phyloP scores from a whole-genome alignment of 2,113 vertebrate genomes.

The Irena cyanogastra region DNA sequence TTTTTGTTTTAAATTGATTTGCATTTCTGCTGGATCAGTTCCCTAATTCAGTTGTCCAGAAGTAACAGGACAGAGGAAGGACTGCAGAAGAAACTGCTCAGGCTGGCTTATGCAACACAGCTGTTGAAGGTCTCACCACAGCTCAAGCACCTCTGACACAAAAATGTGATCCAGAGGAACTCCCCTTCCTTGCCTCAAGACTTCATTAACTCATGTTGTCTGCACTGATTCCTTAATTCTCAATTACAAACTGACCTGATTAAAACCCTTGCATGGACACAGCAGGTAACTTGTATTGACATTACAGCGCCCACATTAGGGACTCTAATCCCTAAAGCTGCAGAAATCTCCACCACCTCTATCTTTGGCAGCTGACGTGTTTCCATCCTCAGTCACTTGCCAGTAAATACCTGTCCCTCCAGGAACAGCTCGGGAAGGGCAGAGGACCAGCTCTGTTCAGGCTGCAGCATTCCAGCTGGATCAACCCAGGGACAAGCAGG shows the following conservation, averaged over 20 bases:
- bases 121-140: not conserved
- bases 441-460: not conserved
- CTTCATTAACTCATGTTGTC: not conserved
- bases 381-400: not conserved
- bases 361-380: not conserved
- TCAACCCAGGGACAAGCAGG: not conserved
- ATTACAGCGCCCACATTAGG: not conserved
- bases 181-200: not conserved
- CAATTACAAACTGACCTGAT: not conserved
- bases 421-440: not conserved
- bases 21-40: not conserved
- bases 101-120: not conserved
- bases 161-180: not conserved
- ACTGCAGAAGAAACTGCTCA: not conserved
- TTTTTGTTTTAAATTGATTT: not conserved
- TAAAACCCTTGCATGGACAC: not conserved
- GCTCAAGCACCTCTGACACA: not conserved
- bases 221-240: not conserved
- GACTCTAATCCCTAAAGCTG: slow-evolving; percentile 22
- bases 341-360: not conserved
- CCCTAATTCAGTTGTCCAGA: not conserved
- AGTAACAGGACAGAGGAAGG: not conserved
- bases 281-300: not conserved
- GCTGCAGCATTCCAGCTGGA: not conserved
- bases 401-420: not conserved